These are phyloP conservation scores for Mimas tiliae DNA, from an alignment of 2,888 invertebrate genomes.

Conservation along the genomic window DNA sequence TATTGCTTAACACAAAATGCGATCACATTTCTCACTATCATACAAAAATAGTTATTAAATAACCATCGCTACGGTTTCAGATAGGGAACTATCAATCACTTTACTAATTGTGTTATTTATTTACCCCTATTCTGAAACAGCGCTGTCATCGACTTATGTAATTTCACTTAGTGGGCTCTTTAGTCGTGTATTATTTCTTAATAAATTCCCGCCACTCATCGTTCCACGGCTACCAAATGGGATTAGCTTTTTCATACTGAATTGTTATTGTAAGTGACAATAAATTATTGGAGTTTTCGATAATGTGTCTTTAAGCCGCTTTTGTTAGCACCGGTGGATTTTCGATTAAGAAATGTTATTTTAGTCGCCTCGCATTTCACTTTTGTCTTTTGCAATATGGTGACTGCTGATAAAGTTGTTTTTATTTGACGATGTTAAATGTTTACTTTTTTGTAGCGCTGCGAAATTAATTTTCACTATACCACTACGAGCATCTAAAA, in stretches of 20 bases:
- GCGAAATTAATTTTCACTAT: not conserved
- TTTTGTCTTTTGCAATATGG: conserved; percentile 2
- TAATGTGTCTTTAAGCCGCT: conserved; percentile 15
- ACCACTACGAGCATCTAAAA: too few species aligned
- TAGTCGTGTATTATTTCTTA: conserved; percentile 60
- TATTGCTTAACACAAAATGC: not conserved
- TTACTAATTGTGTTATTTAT: conserved; percentile 76
- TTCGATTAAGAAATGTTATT: not conserved
- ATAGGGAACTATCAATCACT: conserved; percentile 70
- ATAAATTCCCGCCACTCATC: conserved; percentile 59
- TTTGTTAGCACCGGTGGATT: conserved; percentile 2
- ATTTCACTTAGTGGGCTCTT: conserved; percentile 74
- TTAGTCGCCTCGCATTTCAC: not conserved
- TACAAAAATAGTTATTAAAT: conserved; percentile 47
- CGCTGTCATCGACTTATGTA: conserved; percentile 73
- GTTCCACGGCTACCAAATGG: conserved; percentile 45
- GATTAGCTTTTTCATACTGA: conserved; percentile 34
- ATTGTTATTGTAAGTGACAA: conserved; percentile 21
- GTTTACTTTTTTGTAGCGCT: not conserved
- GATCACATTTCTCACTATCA: conserved; percentile 3
- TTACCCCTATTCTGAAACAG: conserved; percentile 66
- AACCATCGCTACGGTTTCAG: conserved; percentile 47
- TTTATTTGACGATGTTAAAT: not conserved
- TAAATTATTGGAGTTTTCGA: conserved; percentile 23
- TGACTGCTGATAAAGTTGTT: not conserved